Evolutionary conservation across 2,797 vertebrate species (phyloP).

Genomic region (Mastacembelus armatus): DNA sequence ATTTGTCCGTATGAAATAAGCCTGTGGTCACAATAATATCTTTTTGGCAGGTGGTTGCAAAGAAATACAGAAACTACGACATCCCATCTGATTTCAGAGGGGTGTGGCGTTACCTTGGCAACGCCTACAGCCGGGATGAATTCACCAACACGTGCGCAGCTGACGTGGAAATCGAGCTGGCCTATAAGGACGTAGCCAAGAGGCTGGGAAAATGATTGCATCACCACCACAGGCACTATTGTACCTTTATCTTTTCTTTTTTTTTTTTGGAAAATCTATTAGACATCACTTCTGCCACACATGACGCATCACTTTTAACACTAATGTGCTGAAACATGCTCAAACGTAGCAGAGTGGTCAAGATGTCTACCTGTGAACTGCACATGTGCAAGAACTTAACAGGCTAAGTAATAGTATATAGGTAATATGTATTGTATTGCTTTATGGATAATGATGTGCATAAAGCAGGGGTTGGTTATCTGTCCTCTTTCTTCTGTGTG

Average conservation of each 20-base stretch:
- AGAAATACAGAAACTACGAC: constrained; percentile 95
- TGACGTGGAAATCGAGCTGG: constrained; percentile 92
- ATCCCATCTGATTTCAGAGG: constrained; percentile 91
- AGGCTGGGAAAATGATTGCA: constrained; percentile 85
- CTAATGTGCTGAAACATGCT: background rate
- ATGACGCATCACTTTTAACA: constrained; percentile 2
- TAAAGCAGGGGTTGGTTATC: too few relatives aligned
- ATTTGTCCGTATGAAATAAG: background rate
- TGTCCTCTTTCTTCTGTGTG: too few relatives aligned
- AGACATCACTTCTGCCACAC: background rate
- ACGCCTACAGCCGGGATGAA: constrained; percentile 91
- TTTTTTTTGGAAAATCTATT: background rate
- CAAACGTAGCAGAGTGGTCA: background rate
- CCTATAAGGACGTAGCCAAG: constrained; percentile 95
- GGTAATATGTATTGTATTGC: too few relatives aligned
- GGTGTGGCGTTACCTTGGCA: constrained; percentile 93
- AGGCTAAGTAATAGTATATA: too few relatives aligned
- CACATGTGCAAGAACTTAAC: too few relatives aligned
- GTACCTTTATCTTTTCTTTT: background rate
- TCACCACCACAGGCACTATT: background rate
- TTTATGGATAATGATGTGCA: too few relatives aligned
- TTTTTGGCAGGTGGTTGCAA: constrained; percentile 89
- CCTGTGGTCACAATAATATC: background rate
- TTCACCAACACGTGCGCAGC: constrained; percentile 96
- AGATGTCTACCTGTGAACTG: too few relatives aligned